phyloP scores from a whole-genome alignment of 1,140 invertebrate species.

The Antheraea mylitta region DNA sequence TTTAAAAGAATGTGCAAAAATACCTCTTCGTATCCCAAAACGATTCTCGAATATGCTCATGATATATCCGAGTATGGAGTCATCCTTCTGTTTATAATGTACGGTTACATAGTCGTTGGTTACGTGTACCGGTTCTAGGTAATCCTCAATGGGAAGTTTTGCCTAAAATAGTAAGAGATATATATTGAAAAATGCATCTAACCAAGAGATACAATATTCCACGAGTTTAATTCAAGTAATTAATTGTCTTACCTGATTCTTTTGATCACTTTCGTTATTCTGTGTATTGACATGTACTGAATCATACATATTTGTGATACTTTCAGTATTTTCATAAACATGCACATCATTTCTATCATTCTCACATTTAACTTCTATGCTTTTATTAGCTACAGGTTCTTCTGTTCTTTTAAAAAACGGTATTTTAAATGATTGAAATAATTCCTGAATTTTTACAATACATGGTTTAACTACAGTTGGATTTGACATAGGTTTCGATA shows the following conservation, averaged over 20 bases:
- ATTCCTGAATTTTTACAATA: slow-evolving; percentile 62
- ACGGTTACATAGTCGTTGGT: slow-evolving; percentile 65
- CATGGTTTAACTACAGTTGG: slow-evolving; percentile 42
- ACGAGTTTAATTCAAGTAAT: neutral
- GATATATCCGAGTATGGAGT: slow-evolving; percentile 59
- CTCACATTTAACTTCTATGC: slow-evolving; percentile 18
- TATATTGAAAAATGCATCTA: no score
- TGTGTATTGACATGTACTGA: slow-evolving; percentile 47
- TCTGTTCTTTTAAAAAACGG: slow-evolving; percentile 57
- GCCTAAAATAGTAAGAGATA: slow-evolving; percentile 29
- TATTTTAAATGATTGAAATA: slow-evolving; percentile 61
- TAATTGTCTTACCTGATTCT: neutral
- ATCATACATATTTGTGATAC: slow-evolving; percentile 57
- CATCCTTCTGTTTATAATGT: slow-evolving; percentile 47
- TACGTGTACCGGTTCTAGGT: slow-evolving; percentile 60
- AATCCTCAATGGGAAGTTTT: slow-evolving; percentile 57
- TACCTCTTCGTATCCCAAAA: slow-evolving; percentile 57
- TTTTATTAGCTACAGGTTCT: slow-evolving; percentile 27
- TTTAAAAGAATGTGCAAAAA: slow-evolving; percentile 13
- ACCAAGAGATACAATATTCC: neutral
- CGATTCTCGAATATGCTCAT: slow-evolving; percentile 62
- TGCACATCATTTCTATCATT: slow-evolving; percentile 34
- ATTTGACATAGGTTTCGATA: slow-evolving; percentile 15
- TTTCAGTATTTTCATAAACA: slow-evolving; percentile 61
- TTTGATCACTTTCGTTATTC: neutral